Evolutionary conservation across 2,113 vertebrate genomes (phyloP), one percentile per base, ranked within the genome.

Genomic region (Apteryx owenii): DNA sequence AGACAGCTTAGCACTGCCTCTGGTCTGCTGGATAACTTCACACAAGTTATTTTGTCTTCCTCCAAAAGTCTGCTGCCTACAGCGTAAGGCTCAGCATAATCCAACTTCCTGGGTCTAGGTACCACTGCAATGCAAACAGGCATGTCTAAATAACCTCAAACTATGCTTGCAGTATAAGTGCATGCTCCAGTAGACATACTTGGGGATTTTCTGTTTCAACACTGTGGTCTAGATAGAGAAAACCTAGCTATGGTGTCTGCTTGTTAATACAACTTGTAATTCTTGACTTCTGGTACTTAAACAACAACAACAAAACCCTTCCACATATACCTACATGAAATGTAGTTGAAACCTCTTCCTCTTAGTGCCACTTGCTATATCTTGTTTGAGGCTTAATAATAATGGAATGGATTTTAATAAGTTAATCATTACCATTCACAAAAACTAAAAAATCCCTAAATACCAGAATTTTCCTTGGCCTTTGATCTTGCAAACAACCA

Each of bases 251-350:
- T 33, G 9, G 1, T 40, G 9, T 72, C 33, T 62, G 15, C 50
- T 89, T 88, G 8, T 81, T 85, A 72, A 61, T 51, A 33, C 1
- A 5, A 16, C n/a, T 78, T 77, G n/a, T 28, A 70, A 40, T 70
- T 71, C 31, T 90, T 94, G 29, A 23, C 5, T 93, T 91, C 20
- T 38, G 3, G 54, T 79, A 61, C 2, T 51, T 51, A 26, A 81
- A 29, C 3, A 10, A 16, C 53, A 19, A 78, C 36, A 51, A 65
- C 13, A 38, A 1, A 0, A 0, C 3, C 40, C 56, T 58, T 58
- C 29, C 29, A 29, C 31, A 29, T 48, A 62, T 0, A 0, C 22
- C 81, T 93, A 31, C 7, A 44, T 1, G 58, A 85, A 71, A 23
- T 42, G 13, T 48, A 46, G 31, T 61, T 92, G 48, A 88, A 92